Evolutionary conservation across 92 coral and sea anemone genomes (phyloP), one percentile per base, ranked within the genome.

Genomic region (Zoanthus solanderi): DNA sequence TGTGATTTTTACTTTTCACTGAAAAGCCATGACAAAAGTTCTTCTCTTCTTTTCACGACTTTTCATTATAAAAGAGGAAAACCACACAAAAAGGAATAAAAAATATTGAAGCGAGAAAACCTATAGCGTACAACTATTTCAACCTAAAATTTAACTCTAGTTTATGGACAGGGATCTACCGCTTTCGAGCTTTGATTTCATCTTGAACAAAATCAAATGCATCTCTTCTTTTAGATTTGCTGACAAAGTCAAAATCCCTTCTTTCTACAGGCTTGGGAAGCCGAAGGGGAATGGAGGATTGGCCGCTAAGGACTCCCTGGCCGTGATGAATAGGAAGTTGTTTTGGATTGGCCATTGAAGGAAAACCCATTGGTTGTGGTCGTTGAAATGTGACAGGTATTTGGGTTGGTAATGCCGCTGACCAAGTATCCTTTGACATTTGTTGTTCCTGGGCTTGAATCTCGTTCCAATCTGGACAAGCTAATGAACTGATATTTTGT

Each of bases 161-260:
- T 12, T 6, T n/a, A 34, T 5, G 10, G 28, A 4, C 7, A 31
- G 13, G 67, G 81, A 46, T 18, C 67, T 75, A 89, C 86, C 91
- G 85, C 71, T 97, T 97, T 63, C 96, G 91, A 9, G 98, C 97
- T 79, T 82, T 90, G 78, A 97, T 97, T 88, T 97, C 99, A 56
- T 97, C 98, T 79, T 89, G 95, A 16, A 97, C 97, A 84, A 97
- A 97, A 68, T 96, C 96, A 83, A 97, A 97, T 11, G 99, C 99
- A 45, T 91, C 96, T 31, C 82, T 90, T 57, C 88, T 91, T 57
- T 89, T 82, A 4, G 99, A 90, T 84, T 94, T 95, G 5, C 93
- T 87, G 29, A 97, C 85, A 78, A 97, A 97, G 65, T 88, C 94
- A 76, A 97, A 95, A 46, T 93, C 99, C 32, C 88, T 81, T 69